phyloP scores from a whole-genome alignment of 2,888 invertebrate species.

The Rhagophthalmus giganteus region DNA sequence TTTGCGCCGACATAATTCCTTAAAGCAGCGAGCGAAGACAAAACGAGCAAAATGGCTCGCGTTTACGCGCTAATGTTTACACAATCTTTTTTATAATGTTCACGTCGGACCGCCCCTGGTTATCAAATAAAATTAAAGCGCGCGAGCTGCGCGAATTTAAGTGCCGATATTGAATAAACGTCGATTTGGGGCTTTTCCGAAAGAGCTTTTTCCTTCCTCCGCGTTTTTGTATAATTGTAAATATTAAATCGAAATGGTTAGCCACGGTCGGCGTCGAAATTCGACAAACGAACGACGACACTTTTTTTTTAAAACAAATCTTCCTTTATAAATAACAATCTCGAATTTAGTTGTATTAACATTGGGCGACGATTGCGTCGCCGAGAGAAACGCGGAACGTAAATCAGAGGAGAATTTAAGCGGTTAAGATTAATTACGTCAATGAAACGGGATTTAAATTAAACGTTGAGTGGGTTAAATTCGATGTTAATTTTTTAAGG shows the following conservation, averaged over 20 bases:
- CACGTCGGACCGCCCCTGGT: conserved; percentile 1
- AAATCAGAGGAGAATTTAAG: background rate
- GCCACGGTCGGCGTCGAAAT: too few species aligned
- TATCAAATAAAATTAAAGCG: too few species aligned
- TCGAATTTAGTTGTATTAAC: background rate
- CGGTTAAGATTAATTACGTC: background rate
- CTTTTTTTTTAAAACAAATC: background rate
- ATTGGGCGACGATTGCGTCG: background rate
- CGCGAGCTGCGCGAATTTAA: too few species aligned
- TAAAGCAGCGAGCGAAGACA: conserved; percentile 22
- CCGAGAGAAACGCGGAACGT: background rate
- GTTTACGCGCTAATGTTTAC: conserved; percentile 23
- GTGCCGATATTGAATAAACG: too few species aligned
- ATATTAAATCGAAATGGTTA: too few species aligned
- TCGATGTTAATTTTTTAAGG: background rate
- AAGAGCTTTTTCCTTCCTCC: too few species aligned
- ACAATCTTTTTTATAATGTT: conserved; percentile 21
- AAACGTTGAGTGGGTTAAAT: background rate
- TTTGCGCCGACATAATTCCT: conserved; percentile 28
- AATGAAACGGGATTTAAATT: background rate
- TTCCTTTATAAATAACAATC: background rate
- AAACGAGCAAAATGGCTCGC: conserved; percentile 22
- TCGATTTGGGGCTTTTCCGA: too few species aligned
- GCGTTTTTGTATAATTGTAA: too few species aligned
- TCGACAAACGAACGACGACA: too few species aligned